phyloP scores from a whole-genome alignment of 2,797 vertebrate genomes.

The Myripristis jacobus region DNA sequence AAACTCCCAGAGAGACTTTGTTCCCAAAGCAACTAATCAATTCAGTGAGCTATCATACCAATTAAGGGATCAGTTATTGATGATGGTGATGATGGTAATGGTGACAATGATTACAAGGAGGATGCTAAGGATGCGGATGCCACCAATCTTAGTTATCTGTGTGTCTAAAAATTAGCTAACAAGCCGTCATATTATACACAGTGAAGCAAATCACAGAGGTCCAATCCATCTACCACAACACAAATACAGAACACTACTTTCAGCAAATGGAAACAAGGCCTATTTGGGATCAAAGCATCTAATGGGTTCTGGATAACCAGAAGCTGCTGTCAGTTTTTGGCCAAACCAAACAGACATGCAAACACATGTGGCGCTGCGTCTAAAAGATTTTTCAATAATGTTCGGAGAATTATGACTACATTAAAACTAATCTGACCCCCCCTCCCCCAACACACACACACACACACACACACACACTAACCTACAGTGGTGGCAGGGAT shows the following conservation, averaged over 20 bases:
- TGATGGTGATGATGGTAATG: slow-evolving; percentile 33
- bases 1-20: slow-evolving; percentile 22
- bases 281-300: slow-evolving; percentile 88
- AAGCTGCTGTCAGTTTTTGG: slow-evolving; percentile 87
- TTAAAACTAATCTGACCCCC: slow-evolving; percentile 52
- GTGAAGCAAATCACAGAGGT: slow-evolving; percentile 84
- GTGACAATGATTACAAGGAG: slow-evolving; percentile 10
- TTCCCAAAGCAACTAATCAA: slow-evolving; percentile 41
- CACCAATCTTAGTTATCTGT: slow-evolving; percentile 8
- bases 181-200: slow-evolving; percentile 77
- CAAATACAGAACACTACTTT: slow-evolving; percentile 84
- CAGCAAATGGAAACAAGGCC: slow-evolving; percentile 87
- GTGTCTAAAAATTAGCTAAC: slow-evolving; percentile 71
- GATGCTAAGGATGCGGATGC: slow-evolving; percentile 37
- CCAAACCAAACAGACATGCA: slow-evolving; percentile 92
- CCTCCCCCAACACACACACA: no score
- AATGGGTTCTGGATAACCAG: slow-evolving; percentile 88
- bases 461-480: no score
- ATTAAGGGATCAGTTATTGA: slow-evolving; percentile 34
- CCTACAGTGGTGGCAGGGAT: slow-evolving; percentile 30
- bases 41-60: slow-evolving; percentile 36
- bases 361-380: slow-evolving; percentile 83
- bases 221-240: slow-evolving; percentile 83
- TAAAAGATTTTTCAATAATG: slow-evolving; percentile 81
- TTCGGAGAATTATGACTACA: slow-evolving; percentile 64